Percentiles rank a stretch among this genome's conserved stretches.
Evolutionary conservation across 2,888 invertebrate genomes (phyloP).

Genomic region (Noctua janthina): DNA sequence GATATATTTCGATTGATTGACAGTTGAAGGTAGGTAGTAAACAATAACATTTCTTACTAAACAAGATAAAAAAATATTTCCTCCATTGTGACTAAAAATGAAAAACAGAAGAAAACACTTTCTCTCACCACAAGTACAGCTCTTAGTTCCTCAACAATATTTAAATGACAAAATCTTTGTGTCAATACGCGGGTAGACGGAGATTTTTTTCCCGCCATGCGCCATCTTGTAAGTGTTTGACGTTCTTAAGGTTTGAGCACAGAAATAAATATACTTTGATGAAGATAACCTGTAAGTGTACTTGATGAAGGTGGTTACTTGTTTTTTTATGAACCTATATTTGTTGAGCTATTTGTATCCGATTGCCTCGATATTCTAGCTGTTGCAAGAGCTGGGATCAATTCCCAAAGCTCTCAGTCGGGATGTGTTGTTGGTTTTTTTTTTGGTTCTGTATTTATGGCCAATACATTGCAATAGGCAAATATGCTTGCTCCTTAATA

Average conservation of each 20-base stretch:
- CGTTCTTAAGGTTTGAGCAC: slow-evolving; percentile 71
- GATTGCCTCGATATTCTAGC: background rate
- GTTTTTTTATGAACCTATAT: slow-evolving; percentile 52
- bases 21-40: background rate
- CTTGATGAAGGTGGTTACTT: slow-evolving; percentile 65
- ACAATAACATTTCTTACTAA: background rate
- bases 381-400: background rate
- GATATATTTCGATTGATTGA: background rate
- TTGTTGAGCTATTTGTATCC: background rate
- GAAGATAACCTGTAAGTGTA: slow-evolving; percentile 73
- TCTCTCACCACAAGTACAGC: slow-evolving; percentile 41
- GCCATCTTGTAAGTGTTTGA: slow-evolving; percentile 78
- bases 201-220: slow-evolving; percentile 70
- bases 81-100: slow-evolving; percentile 18
- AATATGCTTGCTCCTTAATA: background rate
- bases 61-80: background rate
- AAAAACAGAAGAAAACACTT: slow-evolving; percentile 44
- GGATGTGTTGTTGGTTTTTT: too few relatives aligned
- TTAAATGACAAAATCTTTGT: slow-evolving; percentile 75
- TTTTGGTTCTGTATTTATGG: background rate
- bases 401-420: background rate
- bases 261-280: slow-evolving; percentile 73
- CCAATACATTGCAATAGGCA: background rate
- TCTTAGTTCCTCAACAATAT: slow-evolving; percentile 54
- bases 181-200: slow-evolving; percentile 79